These are phyloP conservation scores for Osmerus eperlanus DNA, from an alignment of 2,113 vertebrate species.

Conservation along the genomic window DNA sequence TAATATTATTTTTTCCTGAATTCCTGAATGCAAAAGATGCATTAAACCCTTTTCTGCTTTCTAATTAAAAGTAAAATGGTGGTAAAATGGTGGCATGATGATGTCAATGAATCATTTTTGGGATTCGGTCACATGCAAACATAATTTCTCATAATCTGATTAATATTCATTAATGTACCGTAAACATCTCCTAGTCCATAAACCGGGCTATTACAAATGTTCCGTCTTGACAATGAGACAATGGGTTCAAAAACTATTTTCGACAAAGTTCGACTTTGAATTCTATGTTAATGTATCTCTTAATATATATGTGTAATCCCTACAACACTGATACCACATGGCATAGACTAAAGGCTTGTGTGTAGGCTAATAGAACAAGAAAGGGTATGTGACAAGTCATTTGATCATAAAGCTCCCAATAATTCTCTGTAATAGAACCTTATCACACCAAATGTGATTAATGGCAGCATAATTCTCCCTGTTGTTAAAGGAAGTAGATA, in stretches of 20 bases:
- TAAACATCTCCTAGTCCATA: slow-evolving; percentile 63
- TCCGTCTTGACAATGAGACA: slow-evolving; percentile 29
- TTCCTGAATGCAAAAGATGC: slow-evolving; percentile 30
- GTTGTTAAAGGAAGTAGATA: slow-evolving; percentile 14
- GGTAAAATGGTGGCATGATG: slow-evolving; percentile 22
- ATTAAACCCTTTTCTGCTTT: slow-evolving; percentile 40
- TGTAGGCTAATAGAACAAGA: slow-evolving; percentile 23
- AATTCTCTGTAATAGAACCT: slow-evolving; percentile 17
- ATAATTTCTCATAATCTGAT: slow-evolving; percentile 58
- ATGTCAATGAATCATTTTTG: slow-evolving; percentile 51
- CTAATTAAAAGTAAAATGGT: slow-evolving; percentile 36
- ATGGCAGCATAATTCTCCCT: slow-evolving; percentile 21
- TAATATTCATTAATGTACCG: slow-evolving; percentile 59
- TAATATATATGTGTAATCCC: slow-evolving; percentile 46
- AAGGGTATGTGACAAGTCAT: slow-evolving; percentile 34
- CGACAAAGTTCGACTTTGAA: slow-evolving; percentile 30
- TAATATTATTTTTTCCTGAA: not conserved
- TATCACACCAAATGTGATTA: slow-evolving; percentile 28
- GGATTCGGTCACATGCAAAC: slow-evolving; percentile 50
- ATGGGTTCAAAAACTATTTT: slow-evolving; percentile 41
- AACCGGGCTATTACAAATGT: slow-evolving; percentile 45
- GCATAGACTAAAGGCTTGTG: slow-evolving; percentile 2
- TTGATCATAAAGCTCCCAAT: slow-evolving; percentile 16
- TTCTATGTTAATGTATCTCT: slow-evolving; percentile 36
- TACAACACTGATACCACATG: slow-evolving; percentile 25